Evolutionary conservation across 2,888 invertebrate genomes (phyloP).

Genomic region (Acheta domesticus): DNA sequence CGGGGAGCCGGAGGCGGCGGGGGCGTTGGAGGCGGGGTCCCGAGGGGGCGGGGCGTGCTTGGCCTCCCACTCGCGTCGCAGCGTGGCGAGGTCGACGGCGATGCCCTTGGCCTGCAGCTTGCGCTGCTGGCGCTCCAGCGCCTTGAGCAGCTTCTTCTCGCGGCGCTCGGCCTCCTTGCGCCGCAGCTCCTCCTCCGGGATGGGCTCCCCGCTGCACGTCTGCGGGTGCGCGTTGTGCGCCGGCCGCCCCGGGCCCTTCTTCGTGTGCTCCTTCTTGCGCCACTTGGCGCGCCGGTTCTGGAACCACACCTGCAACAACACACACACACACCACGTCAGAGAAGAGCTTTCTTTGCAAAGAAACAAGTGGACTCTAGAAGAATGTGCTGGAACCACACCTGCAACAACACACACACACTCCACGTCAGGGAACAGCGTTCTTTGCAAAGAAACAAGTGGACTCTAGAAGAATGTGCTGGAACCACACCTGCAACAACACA

Average conservation of each 20-base stretch:
- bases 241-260: conserved; percentile 96
- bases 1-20: not conserved
- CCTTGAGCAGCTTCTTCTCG: conserved; percentile 88
- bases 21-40: conserved; percentile 60
- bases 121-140: conserved; percentile 85
- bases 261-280: conserved; percentile 98
- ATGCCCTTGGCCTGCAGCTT: conserved; percentile 90
- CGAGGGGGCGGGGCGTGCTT: conserved; percentile 51
- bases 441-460: not conserved
- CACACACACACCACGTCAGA: not conserved
- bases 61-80: conserved; percentile 80
- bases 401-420: conserved; percentile 41
- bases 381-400: conserved; percentile 99
- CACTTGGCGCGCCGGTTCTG: conserved; percentile 99
- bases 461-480: conserved; percentile 77
- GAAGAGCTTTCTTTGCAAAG: not conserved
- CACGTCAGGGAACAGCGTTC: not conserved
- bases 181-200: conserved; percentile 83
- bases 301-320: conserved; percentile 88
- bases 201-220: conserved; percentile 95
- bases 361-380: conserved; percentile 39
- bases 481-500: conserved; percentile 82
- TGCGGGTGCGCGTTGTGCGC: conserved; percentile 98
- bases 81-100: conserved; percentile 79
- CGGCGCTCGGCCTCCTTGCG: conserved; percentile 83